Conservation (phyloP, 2,888 invertebrate genomes). For the Cotesia congregata region DNA sequence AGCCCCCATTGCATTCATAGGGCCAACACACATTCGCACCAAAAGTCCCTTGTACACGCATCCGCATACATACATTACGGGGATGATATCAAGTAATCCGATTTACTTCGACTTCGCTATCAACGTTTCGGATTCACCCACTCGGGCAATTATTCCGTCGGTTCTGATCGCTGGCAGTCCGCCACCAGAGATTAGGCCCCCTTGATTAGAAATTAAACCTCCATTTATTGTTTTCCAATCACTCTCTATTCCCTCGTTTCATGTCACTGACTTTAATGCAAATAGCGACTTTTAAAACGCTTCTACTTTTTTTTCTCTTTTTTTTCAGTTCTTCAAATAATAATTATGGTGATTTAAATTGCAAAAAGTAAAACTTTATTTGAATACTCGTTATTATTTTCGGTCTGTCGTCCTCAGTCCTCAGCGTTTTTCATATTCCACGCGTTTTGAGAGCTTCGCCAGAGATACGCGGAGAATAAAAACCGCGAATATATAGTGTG, state of each 20-base stretch:
- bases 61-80: conserved; percentile 66
- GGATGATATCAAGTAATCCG: conserved; percentile 70
- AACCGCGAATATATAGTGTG: conserved; percentile 18
- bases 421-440: conserved; percentile 37
- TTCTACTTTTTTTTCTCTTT: no score
- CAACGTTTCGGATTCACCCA: conserved; percentile 64
- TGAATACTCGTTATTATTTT: conserved; percentile 17
- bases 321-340: background rate
- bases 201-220: conserved; percentile 51
- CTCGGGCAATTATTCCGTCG: conserved; percentile 66
- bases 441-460: conserved; percentile 34
- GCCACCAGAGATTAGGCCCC: conserved; percentile 46
- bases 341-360: background rate
- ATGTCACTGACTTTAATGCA: background rate
- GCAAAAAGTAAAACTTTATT: background rate
- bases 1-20: conserved; percentile 1
- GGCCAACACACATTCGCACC: conserved; percentile 29
- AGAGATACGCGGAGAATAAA: conserved; percentile 23
- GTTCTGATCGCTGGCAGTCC: conserved; percentile 38
- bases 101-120: conserved; percentile 70
- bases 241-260: conserved; percentile 12
- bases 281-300: background rate
- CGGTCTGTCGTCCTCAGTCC: conserved; percentile 39
- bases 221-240: conserved; percentile 46
- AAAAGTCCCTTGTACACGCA: conserved; percentile 38